phyloP scores from a whole-genome alignment of 2,113 vertebrate species.

The Lamprotornis superbus region DNA sequence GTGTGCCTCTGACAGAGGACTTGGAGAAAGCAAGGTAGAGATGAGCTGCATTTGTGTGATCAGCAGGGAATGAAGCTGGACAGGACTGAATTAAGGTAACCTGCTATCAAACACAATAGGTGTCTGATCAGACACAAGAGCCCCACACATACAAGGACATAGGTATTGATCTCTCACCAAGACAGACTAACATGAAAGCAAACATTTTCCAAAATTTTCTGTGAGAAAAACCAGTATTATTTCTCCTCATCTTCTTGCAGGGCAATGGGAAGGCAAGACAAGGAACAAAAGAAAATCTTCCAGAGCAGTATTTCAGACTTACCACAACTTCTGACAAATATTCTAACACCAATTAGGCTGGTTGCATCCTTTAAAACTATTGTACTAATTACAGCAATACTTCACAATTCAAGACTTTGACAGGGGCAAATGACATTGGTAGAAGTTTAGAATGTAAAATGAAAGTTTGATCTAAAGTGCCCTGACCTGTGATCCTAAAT shows the following conservation, averaged over 20 bases:
- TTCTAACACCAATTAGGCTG: neutral
- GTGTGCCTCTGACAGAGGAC: neutral
- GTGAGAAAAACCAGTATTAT: neutral
- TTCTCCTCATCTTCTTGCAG: neutral
- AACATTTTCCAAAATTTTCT: neutral
- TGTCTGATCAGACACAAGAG: neutral
- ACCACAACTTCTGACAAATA: neutral
- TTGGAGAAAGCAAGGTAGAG: neutral
- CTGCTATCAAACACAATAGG: neutral
- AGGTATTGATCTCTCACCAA: neutral
- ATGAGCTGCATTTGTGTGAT: fast-evolving
- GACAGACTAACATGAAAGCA: neutral
- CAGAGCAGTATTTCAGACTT: neutral
- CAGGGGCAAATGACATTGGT: neutral
- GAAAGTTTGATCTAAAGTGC: neutral
- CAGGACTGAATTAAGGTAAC: neutral
- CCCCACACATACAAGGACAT: neutral
- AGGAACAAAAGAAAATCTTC: neutral
- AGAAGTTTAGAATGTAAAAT: neutral
- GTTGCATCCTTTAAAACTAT: neutral
- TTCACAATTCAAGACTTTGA: neutral
- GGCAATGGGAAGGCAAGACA: fast-evolving
- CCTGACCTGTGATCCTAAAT: neutral
- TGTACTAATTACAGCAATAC: neutral
- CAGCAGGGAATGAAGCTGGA: neutral